Base-by-base conservation (phyloP, 53 echinoderm and acorn worm genomes). In the Stichopus horrens region DNA sequence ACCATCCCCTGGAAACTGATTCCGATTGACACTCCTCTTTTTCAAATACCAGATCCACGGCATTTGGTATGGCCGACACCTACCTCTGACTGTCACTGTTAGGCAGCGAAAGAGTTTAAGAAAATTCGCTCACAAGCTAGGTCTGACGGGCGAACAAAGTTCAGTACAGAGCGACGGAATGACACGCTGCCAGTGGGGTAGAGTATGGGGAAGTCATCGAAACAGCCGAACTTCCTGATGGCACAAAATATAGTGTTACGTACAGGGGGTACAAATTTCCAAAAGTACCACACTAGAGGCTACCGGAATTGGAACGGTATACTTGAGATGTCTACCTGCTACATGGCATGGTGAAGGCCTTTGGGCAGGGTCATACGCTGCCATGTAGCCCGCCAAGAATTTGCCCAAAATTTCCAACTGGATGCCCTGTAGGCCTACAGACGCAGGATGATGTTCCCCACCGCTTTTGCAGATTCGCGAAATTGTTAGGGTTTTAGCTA, bases 321-420 rank as follows among this genome's bases (percentile, higher is more conserved):
- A 71, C 14, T 71, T 4, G 14, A 71, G 71, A 71, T 71, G 71
- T 71, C 5, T 71, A 71, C 71, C 71, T 7, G 71, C 71, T 71
- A 71, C 71, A 71, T 71, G 68, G 19, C 71, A 71, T 71, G 71
- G 71, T 71, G 71, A 71, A 71, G 18, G 20, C 71, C 71, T 20
- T 71, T 71, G 71, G 71, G 71, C 71, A 71, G 5, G 71, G 71
- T 71, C 18, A 71, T 71, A 71, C 18, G 71, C 5, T 71, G 71
- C 18, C 71, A 71, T 71, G 71, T 71, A 16, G n/a, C 5, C 0
- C 21, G 6, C 5, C 6, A 20, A 11, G 11, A 0, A 71, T 71
- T 71, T 71, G 18, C 18, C 71, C 63, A 6, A 13, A 71, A n/a
- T 18, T n/a, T 0, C 71, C 21, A 37, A 37, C 63, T 63, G 7